Percentiles rank a stretch among this genome's conserved stretches.
Conservation (phyloP, 1,140 invertebrate genomes). For the Drosophila suzukii region DNA sequence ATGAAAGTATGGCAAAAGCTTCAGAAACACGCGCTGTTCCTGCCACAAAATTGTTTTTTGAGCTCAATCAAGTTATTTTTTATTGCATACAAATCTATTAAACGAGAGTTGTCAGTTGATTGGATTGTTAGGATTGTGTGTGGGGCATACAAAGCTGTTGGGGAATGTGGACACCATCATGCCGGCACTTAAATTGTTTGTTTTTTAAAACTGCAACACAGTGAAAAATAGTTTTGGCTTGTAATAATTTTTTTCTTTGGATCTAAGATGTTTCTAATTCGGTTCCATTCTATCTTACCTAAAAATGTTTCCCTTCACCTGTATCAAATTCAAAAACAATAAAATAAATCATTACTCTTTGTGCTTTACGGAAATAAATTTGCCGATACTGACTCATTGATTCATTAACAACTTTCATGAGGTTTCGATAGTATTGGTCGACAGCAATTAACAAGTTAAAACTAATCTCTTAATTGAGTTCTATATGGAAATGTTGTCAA, state of each 20-base stretch:
- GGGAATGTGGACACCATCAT: not conserved
- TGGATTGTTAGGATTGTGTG: constrained; percentile 24
- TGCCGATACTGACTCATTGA: constrained; percentile 4
- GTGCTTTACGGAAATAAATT: constrained; percentile 1
- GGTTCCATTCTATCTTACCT: not conserved
- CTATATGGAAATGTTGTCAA: constrained; percentile 36
- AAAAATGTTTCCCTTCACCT: too few relatives aligned
- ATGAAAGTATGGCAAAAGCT: constrained; percentile 28
- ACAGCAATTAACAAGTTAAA: constrained; percentile 16
- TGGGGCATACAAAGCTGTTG: constrained; percentile 32
- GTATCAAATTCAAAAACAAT: not conserved
- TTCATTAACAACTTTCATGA: constrained; percentile 14
- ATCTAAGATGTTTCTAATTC: not conserved
- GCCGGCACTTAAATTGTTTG: not conserved
- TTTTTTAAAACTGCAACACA: not conserved
- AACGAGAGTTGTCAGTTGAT: constrained; percentile 20
- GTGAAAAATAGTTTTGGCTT: not conserved
- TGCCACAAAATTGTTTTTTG: constrained; percentile 1
- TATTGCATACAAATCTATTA: constrained; percentile 36
- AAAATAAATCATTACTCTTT: not conserved
- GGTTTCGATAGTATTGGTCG: constrained; percentile 14
- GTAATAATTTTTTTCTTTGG: too few relatives aligned
- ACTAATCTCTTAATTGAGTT: constrained; percentile 43
- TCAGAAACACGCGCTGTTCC: constrained; percentile 35
- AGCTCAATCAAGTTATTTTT: constrained; percentile 25